Conservation (phyloP, 2,113 vertebrate genomes). For the Mobula hypostoma region DNA sequence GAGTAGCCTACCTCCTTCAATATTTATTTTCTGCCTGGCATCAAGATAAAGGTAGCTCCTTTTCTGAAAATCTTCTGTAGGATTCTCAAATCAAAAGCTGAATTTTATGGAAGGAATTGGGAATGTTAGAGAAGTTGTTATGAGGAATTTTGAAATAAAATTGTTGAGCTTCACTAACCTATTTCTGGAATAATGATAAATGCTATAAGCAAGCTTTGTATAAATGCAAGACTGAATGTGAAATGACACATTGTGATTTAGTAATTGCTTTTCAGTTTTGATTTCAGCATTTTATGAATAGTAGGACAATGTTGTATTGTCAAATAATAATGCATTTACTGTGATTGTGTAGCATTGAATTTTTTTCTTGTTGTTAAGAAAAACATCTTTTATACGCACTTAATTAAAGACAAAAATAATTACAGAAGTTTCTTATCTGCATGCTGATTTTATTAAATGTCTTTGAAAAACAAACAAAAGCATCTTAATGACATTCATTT, state of each 20-base stretch:
- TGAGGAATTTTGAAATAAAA: conserved; percentile 17
- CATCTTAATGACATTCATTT: not conserved
- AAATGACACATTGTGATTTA: conserved; percentile 27
- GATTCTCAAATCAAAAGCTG: not conserved
- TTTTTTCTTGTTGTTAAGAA: not conserved
- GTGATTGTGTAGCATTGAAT: not conserved
- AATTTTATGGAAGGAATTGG: not conserved
- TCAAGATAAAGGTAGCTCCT: not conserved
- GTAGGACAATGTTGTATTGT: conserved; percentile 22
- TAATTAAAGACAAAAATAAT: conserved; percentile 21
- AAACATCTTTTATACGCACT: conserved; percentile 21
- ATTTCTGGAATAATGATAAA: conserved; percentile 23
- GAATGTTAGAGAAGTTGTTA: not conserved
- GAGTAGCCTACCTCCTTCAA: not conserved
- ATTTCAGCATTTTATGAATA: conserved; percentile 24
- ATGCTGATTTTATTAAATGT: conserved; percentile 2
- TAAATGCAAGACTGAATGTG: conserved; percentile 22
- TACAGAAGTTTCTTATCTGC: not conserved
- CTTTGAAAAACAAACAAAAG: conserved; percentile 16
- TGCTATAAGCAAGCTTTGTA: not conserved
- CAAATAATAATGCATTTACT: not conserved
- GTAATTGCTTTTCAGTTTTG: conserved; percentile 33
- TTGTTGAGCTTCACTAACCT: not conserved
- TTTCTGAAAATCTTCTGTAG: not conserved
- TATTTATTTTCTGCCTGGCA: not conserved